These are phyloP conservation scores for Melanchra persicariae DNA, from an alignment of 2,888 invertebrate genomes.

Conservation along the genomic window DNA sequence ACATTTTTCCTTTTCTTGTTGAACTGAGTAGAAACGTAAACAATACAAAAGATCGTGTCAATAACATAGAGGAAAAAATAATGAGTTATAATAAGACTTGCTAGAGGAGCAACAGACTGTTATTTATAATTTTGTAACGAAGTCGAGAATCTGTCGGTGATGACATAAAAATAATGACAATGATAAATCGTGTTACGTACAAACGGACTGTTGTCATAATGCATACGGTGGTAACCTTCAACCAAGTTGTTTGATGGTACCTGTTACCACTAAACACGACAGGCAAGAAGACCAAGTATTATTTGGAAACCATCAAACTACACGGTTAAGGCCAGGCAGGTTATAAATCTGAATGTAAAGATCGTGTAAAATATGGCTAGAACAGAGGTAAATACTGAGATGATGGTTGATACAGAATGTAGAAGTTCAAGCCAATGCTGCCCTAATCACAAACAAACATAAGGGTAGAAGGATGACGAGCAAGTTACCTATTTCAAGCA, in stretches of 20 bases:
- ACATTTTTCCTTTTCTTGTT: background rate
- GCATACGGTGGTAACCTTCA: constrained; percentile 36
- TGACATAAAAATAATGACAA: constrained; percentile 54
- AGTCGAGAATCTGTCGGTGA: constrained; percentile 32
- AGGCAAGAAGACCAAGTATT: constrained; percentile 3
- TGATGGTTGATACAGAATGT: background rate
- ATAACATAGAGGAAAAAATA: background rate
- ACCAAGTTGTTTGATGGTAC: constrained; percentile 16
- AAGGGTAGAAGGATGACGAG: background rate
- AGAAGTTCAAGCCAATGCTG: background rate
- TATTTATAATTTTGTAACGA: constrained; percentile 40
- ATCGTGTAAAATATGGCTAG: background rate
- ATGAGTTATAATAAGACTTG: constrained; percentile 10
- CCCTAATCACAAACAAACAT: background rate
- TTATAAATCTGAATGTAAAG: background rate
- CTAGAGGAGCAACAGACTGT: constrained; percentile 25
- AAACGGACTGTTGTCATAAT: constrained; percentile 30
- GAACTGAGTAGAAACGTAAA: constrained; percentile 18
- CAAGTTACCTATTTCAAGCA: background rate
- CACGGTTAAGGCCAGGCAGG: background rate
- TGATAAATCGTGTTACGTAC: constrained; percentile 35
- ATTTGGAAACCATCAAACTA: background rate
- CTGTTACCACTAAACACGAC: background rate
- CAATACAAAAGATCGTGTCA: constrained; percentile 1
- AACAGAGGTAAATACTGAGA: background rate